phyloP scores from a whole-genome alignment of 2,797 vertebrate species.

The Ciconia nigra region DNA sequence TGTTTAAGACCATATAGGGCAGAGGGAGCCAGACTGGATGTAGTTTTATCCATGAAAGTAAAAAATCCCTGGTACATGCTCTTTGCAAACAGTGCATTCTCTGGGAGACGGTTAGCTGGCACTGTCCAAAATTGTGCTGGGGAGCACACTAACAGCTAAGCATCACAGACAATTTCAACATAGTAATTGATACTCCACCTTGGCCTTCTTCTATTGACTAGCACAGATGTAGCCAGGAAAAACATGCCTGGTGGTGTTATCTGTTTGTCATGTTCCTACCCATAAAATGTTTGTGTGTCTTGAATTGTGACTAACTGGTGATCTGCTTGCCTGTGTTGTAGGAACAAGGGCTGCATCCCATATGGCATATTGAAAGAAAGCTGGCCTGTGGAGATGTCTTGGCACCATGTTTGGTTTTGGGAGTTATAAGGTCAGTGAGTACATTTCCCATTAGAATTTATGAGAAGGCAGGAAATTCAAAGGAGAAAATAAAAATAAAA shows the following conservation, averaged over 20 bases:
- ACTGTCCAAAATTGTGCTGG: neutral
- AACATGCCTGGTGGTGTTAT: neutral
- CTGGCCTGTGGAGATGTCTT: neutral
- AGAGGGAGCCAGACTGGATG: neutral
- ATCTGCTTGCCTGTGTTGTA: neutral
- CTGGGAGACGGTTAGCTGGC: neutral
- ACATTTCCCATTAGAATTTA: neutral
- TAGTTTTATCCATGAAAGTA: neutral
- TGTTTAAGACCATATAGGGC: neutral
- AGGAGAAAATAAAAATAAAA: neutral
- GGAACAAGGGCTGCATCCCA: conserved; percentile 16
- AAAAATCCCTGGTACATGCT: neutral
- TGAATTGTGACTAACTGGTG: neutral
- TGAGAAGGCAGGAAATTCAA: conserved; percentile 22
- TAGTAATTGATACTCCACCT: neutral
- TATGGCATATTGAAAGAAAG: neutral
- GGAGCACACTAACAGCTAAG: neutral
- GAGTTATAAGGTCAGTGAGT: neutral
- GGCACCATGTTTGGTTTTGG: neutral
- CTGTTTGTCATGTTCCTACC: neutral
- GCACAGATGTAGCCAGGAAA: conserved; percentile 8
- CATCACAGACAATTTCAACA: neutral
- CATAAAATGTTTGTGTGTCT: neutral
- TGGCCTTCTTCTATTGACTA: neutral
- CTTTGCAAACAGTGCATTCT: neutral